Base-by-base conservation (phyloP, 2,797 vertebrate species). In the Paramormyrops hopkinsi region DNA sequence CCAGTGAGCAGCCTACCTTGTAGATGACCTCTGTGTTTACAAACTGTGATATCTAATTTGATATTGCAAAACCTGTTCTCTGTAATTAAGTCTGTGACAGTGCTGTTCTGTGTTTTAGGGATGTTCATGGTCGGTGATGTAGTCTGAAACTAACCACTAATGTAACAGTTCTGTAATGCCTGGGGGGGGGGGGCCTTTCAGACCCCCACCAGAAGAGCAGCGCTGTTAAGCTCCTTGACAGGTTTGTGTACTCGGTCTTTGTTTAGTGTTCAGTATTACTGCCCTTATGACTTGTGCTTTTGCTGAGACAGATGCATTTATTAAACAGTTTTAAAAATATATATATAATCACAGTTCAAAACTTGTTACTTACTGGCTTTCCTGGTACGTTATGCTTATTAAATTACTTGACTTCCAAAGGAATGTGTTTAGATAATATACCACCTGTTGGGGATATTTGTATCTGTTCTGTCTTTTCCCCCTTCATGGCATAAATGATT, bases 221-320 rank as follows among this genome's bases (percentile, higher is more conserved):
- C 14, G 6, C 33, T 41, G 17, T 76, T 76, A 76, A 37, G 14
- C 69, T 41, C 69, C 37, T 41, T 76, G 69, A 76, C 33, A 41
- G 69, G 69, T 76, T 37, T 76, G 73, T 19, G 79, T 48, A 85
- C 83, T 50, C 50, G 33, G 33, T 85, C n/a, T 41, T 84, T 3
- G 25, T 62, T 62, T 83, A 86, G 56, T 89, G 56, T 69, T 89
- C 79, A 85, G 29, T 8, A 89, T 54, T 48, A 86, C 51, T 54
- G 87, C 84, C 88, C 90, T 91, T 94, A 90, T 91, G 90, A 93
- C 92, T 91, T 94, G 90, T 95, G 94, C 92, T 90, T 88, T 86
- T 91, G 92, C 93, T 94, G 88, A 90, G 59, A 83, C 79, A 50
- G 91, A 91, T 90, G 86, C 73, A 90, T 91, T 92, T 93, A 92